Evolutionary conservation across 2,888 invertebrate genomes (phyloP).

Genomic region (Microctonus aethiopoides): DNA sequence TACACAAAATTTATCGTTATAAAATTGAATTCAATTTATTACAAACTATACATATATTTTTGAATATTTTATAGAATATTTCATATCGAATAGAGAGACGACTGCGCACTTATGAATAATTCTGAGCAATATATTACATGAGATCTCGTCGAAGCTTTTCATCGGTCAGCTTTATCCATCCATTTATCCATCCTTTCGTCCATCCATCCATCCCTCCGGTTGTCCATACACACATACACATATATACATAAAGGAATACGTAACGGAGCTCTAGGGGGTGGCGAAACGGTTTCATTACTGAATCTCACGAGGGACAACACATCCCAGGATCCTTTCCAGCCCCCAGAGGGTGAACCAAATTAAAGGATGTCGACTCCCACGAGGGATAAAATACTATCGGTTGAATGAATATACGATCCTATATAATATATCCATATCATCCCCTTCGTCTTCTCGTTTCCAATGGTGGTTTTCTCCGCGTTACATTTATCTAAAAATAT

Average conservation of each 20-base stretch:
- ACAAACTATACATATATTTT: too few species aligned
- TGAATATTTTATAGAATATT: background rate
- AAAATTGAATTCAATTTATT: too few species aligned
- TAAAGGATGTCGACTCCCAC: slow-evolving; percentile 51
- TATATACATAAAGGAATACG: slow-evolving; percentile 48
- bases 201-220: too few species aligned
- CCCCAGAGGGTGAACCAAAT: slow-evolving; percentile 52
- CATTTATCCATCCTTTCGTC: background rate
- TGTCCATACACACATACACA: background rate
- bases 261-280: slow-evolving; percentile 51
- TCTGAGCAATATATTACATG: background rate
- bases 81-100: background rate
- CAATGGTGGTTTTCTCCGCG: too few species aligned
- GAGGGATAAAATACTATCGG: slow-evolving; percentile 44
- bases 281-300: slow-evolving; percentile 66
- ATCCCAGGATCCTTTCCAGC: slow-evolving; percentile 53
- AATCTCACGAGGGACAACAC: slow-evolving; percentile 63
- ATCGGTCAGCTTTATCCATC: background rate
- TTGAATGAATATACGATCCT: slow-evolving; percentile 35
- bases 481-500: too few species aligned
- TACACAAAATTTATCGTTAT: too few species aligned
- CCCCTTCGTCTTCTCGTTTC: slow-evolving; percentile 24
- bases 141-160: slow-evolving; percentile 4
- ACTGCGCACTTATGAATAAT: background rate
- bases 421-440: slow-evolving; percentile 10